These are phyloP conservation scores for Drosophila melanica DNA, from an alignment of 1,140 invertebrate species.

Conservation along the genomic window DNA sequence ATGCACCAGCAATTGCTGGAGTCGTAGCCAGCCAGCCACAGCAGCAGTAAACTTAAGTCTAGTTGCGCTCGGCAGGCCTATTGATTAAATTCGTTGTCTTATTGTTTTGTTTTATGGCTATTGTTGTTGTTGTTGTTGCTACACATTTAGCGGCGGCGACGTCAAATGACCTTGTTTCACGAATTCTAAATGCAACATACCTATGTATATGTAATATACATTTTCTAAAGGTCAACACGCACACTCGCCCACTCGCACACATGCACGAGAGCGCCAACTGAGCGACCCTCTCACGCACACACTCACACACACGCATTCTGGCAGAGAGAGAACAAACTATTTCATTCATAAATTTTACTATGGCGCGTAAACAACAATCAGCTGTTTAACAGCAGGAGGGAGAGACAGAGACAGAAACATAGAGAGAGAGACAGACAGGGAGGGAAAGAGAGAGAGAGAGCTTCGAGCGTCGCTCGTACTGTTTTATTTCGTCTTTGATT, in stretches of 20 bases:
- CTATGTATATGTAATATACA: constrained; percentile 74
- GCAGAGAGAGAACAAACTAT: constrained; percentile 25
- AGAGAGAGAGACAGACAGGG: neutral
- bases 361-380: constrained; percentile 70
- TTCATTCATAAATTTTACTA: constrained; percentile 76
- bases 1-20: constrained; percentile 14
- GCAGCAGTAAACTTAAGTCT: constrained; percentile 12
- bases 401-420: neutral
- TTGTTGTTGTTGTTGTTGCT: constrained; percentile 40
- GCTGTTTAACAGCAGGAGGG: constrained; percentile 53
- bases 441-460: neutral
- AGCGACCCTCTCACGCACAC: constrained; percentile 51
- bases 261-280: constrained; percentile 16
- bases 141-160: constrained; percentile 33
- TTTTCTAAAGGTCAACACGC: constrained; percentile 76
- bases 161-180: constrained; percentile 69
- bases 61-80: constrained; percentile 23
- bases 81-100: constrained; percentile 18
- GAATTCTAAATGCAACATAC: constrained; percentile 76
- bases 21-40: neutral
- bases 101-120: constrained; percentile 4
- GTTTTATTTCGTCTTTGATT: constrained; percentile 8
- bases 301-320: constrained; percentile 40
- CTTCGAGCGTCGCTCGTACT: neutral
- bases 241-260: constrained; percentile 45